A percentile compares a stretch with the other conserved stretches of the same genome.
These are phyloP conservation scores for Catostylus mosaicus DNA, from an alignment of 30 jellyfish, hydroid and myxozoan genomes.

Conservation along the genomic window DNA sequence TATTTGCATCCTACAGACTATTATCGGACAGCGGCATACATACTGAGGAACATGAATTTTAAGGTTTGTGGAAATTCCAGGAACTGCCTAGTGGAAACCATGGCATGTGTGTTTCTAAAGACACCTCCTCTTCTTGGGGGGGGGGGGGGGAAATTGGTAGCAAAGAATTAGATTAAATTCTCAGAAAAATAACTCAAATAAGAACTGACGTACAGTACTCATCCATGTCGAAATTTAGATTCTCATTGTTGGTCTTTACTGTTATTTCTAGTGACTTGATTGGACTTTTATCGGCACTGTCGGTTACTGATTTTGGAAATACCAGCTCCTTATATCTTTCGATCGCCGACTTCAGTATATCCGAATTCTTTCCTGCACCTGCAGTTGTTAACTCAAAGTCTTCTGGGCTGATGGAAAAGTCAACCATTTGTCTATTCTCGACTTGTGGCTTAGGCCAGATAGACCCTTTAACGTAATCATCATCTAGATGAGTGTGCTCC, in stretches of 20 bases:
- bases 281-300: background rate
- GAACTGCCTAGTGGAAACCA: too few relatives aligned
- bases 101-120: too few relatives aligned
- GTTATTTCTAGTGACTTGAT: conserved; percentile 26
- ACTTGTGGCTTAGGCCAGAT: conserved; percentile 84
- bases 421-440: conserved; percentile 40
- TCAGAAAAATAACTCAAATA: too few relatives aligned
- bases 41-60: too few relatives aligned
- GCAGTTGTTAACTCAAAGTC: conserved; percentile 42
- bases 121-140: too few relatives aligned
- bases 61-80: too few relatives aligned
- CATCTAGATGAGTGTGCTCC: conserved; percentile 53
- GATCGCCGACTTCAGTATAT: conserved; percentile 51
- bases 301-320: conserved; percentile 51
- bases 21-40: too few relatives aligned
- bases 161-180: too few relatives aligned
- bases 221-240: conserved; percentile 55
- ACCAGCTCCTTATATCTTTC: conserved; percentile 55
- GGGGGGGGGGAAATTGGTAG: too few relatives aligned
- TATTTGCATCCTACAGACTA: too few relatives aligned
- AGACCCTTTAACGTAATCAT: conserved; percentile 63
- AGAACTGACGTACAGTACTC: conserved; percentile 52
- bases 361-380: background rate
- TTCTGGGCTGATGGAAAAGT: conserved; percentile 25
- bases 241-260: conserved; percentile 13